phyloP scores from a whole-genome alignment of 2,113 vertebrate genomes.

The Pseudorasbora parva region DNA sequence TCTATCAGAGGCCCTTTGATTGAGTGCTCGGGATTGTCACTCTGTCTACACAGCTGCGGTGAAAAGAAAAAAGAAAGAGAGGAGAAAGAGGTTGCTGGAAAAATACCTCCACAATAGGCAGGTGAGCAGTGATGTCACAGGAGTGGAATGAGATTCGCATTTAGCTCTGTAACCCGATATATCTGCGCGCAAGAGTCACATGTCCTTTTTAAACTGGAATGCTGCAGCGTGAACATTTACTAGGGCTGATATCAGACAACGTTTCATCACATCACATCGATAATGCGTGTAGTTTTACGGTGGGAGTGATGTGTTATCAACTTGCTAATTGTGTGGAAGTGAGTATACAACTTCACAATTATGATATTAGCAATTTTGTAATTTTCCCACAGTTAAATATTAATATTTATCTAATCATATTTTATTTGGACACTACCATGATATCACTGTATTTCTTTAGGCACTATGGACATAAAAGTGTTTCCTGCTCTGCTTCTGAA shows the following conservation, averaged over 20 bases:
- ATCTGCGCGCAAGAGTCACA: constrained; percentile 26
- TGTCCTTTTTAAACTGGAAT: constrained; percentile 21
- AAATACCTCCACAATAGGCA: constrained; percentile 43
- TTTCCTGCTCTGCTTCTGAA: not conserved
- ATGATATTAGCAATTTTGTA: not conserved
- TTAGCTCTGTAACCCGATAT: constrained; percentile 51
- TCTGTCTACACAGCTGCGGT: constrained; percentile 61
- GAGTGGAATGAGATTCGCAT: constrained; percentile 50
- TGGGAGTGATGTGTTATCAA: not conserved
- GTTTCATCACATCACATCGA: constrained; percentile 10
- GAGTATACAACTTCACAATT: not conserved
- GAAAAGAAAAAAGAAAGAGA: constrained; percentile 64
- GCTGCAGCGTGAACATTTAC: constrained; percentile 23
- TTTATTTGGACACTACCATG: not conserved
- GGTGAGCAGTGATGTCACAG: constrained; percentile 60
- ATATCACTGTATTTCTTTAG: not conserved
- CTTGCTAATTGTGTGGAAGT: not conserved
- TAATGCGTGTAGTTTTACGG: not conserved
- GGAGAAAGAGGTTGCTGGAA: constrained; percentile 21
- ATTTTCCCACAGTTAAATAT: not conserved
- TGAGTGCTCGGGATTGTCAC: constrained; percentile 64
- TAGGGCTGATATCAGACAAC: constrained; percentile 41
- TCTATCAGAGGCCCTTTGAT: constrained; percentile 68
- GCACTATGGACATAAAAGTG: not conserved
- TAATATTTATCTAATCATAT: not conserved